Percentiles rank a stretch among this genome's conserved stretches.
phyloP scores from a whole-genome alignment of 2,797 vertebrate species.

The Macroramphosus scolopax region DNA sequence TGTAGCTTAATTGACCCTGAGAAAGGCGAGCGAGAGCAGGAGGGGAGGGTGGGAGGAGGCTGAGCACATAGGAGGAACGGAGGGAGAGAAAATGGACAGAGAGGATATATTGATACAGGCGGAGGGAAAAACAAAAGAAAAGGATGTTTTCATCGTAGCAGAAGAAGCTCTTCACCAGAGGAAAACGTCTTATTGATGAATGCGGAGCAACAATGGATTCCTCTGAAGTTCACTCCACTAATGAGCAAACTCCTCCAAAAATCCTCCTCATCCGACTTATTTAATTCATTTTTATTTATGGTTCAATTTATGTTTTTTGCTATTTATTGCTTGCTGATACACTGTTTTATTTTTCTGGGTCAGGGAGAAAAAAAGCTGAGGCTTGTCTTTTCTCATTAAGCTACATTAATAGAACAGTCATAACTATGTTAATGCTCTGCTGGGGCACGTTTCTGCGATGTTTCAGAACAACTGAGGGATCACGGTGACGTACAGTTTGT shows the following conservation, averaged over 20 bases:
- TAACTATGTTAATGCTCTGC: constrained; percentile 15
- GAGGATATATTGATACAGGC: constrained; percentile 42
- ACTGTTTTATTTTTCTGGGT: constrained; percentile 62
- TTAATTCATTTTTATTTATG: constrained; percentile 55
- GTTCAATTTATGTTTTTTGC: constrained; percentile 44
- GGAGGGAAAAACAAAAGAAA: too few relatives aligned
- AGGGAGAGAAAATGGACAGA: constrained; percentile 28
- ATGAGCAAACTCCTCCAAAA: constrained; percentile 65
- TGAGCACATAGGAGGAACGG: constrained; percentile 26
- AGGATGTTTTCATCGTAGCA: constrained; percentile 44
- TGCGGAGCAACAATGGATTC: constrained; percentile 31
- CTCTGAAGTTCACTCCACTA: constrained; percentile 56
- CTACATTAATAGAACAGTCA: constrained; percentile 31
- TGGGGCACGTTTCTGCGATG: constrained; percentile 6
- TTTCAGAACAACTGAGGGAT: too few relatives aligned
- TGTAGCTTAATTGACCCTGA: constrained; percentile 77
- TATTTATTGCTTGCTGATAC: constrained; percentile 52
- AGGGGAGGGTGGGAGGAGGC: constrained; percentile 9
- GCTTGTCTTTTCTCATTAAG: constrained; percentile 56
- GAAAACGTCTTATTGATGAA: constrained; percentile 43
- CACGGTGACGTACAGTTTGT: too few relatives aligned
- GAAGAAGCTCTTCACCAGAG: constrained; percentile 33
- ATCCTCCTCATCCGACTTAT: constrained; percentile 65
- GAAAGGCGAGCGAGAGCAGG: constrained; percentile 34
- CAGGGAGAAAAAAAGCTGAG: constrained; percentile 65